A percentile compares a stretch with the other conserved stretches of the same genome.
phyloP scores from a whole-genome alignment of 2,888 invertebrate species.

The Pogonocherus hispidulus region DNA sequence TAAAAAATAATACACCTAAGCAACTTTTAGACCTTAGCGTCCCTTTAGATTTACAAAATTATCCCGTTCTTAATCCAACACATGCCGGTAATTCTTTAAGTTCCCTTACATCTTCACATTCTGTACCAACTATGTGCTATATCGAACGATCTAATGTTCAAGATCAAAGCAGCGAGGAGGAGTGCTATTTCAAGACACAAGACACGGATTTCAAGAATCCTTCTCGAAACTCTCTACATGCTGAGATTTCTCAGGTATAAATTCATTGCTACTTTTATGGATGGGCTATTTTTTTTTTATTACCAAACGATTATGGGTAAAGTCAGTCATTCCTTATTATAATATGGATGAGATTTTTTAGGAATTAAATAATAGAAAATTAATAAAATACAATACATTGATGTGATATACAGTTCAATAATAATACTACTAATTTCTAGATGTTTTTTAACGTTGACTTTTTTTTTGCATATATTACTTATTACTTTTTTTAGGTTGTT shows the following conservation, averaged over 20 bases:
- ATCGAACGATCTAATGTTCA: constrained; percentile 36
- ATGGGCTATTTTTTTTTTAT: too few species aligned
- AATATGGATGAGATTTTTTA: too few species aligned
- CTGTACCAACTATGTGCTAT: background rate
- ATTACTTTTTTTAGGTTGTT: constrained; percentile 2
- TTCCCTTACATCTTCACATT: background rate
- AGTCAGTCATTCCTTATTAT: too few species aligned
- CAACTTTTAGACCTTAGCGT: background rate
- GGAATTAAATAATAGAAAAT: too few species aligned
- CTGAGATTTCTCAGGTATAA: constrained; percentile 44
- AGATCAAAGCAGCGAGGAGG: constrained; percentile 39
- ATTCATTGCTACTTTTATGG: too few species aligned
- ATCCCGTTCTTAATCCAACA: background rate
- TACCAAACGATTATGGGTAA: too few species aligned
- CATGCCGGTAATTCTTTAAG: background rate
- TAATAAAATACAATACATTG: too few species aligned
- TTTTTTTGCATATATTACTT: too few species aligned
- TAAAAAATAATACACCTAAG: constrained; percentile 6
- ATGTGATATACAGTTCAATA: too few species aligned
- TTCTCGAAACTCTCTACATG: constrained; percentile 38
- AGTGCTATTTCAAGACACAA: constrained; percentile 26
- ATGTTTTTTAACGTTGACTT: too few species aligned
- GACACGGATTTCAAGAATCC: constrained; percentile 12
- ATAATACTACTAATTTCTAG: too few species aligned
- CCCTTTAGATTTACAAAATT: background rate